Base-by-base conservation (phyloP, 1,140 invertebrate species). In the Tetragonula clypearis region DNA sequence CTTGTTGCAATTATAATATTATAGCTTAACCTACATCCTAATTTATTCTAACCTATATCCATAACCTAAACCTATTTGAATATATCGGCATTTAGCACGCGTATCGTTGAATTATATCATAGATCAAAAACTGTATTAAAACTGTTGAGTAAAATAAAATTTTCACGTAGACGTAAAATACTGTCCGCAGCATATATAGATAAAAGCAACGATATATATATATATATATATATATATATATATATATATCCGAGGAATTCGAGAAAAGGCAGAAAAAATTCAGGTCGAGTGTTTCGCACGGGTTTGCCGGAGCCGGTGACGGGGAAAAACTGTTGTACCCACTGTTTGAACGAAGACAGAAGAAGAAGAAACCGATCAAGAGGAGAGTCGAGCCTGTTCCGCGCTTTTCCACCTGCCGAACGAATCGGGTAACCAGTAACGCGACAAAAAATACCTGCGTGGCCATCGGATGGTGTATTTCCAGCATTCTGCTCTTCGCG, bases 351-450 rank as follows among this genome's bases (percentile, higher is more conserved):
- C 15, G 14, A 30, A 55, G 35, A 49, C 6, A 8, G 41, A 49
- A 60, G 66, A 49, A 60, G 66, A 69, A 69, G 53, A 69, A 79
- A 69, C 66, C 65, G 77, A 79, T 68, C 77, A 15, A 21, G 65
- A n/a, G 30, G 65, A n/a, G 30, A n/a, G 30, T 30, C 56, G 79
- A 74, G 41, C 56, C 69, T 65, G 69, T 73, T 81, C 30, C 56
- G 21, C 8, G 69, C 41, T 81, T 81, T 74, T 73, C 69, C 79
- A 23, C 21, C 56, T 15, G 21, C n/a, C 35, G 49, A 81, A 74
- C 56, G 58, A 81, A 81, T 72, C 79, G 68, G 23, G n/a, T n/a
- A 81, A 55, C 56, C 79, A 74, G 79, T 81, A 74, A 72, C 69
- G 11, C 60, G 15, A 19, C 30, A n/a, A 23, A 65, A 81, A 74